A percentile compares a stretch with the other conserved stretches of the same genome.
Evolutionary conservation across 2,797 vertebrate species (phyloP).

Genomic region (Nothura maculosa): DNA sequence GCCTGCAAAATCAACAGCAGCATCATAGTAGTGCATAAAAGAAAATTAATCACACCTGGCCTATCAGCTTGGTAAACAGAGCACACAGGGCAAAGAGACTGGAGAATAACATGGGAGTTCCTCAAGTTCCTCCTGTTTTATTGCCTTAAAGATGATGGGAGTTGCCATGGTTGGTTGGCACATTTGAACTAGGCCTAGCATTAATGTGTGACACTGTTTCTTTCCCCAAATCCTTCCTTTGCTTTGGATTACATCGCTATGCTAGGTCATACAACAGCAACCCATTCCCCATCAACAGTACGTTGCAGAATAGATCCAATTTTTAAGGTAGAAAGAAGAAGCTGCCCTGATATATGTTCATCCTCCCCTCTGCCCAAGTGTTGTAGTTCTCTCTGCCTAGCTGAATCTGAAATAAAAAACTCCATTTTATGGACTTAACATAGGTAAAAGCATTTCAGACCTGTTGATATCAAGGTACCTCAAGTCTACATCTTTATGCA

Average conservation of each 20-base stretch:
- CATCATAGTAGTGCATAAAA: neutral
- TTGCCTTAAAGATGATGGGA: neutral
- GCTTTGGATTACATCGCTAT: neutral
- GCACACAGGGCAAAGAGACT: neutral
- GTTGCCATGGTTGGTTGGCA: neutral
- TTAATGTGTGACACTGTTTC: neutral
- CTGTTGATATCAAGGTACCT: neutral
- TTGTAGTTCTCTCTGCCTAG: neutral
- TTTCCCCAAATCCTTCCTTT: neutral
- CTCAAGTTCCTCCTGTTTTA: neutral
- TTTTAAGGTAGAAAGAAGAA: neutral
- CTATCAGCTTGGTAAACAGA: neutral
- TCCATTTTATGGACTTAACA: neutral
- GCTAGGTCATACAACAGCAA: fast-evolving
- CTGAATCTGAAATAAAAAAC: fast-evolving
- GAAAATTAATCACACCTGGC: neutral
- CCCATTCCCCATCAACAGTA: neutral
- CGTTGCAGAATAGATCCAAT: neutral
- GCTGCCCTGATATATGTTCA: neutral
- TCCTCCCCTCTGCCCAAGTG: neutral
- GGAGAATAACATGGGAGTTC: neutral
- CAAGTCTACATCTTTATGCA: neutral
- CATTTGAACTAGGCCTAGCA: fast-evolving
- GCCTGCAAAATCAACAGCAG: neutral
- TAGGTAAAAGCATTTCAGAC: neutral